phyloP scores from a whole-genome alignment of 1,140 invertebrate genomes.

The Cydia strobilella region DNA sequence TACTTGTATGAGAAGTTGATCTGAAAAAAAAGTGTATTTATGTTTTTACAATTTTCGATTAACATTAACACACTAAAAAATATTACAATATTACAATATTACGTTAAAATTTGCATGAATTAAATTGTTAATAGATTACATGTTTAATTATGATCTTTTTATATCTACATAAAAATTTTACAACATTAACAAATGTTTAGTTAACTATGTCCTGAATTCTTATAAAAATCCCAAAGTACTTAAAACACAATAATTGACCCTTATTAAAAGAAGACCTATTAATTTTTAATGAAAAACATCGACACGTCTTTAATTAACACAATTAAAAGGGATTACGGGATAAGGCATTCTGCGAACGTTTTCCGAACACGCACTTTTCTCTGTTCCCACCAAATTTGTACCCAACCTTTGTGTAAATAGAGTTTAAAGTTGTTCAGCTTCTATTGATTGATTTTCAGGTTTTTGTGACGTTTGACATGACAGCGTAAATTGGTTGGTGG shows the following conservation, averaged over 20 bases:
- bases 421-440: neutral
- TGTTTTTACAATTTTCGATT: too few species aligned
- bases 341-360: slow-evolving; percentile 22
- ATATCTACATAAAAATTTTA: too few species aligned
- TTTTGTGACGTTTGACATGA: slow-evolving; percentile 32
- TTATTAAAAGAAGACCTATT: neutral
- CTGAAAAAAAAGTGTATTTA: too few species aligned
- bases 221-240: too few species aligned
- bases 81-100: too few species aligned
- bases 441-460: slow-evolving; percentile 23
- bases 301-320: slow-evolving; percentile 30
- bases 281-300: slow-evolving; percentile 18
- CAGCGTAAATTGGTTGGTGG: slow-evolving; percentile 31
- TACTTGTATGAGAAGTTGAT: too few species aligned
- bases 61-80: too few species aligned
- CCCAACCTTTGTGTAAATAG: neutral
- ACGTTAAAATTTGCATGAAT: too few species aligned
- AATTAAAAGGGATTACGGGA: slow-evolving; percentile 26
- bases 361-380: slow-evolving; percentile 22
- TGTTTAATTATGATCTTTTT: too few species aligned
- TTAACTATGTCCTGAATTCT: too few species aligned
- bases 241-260: neutral
- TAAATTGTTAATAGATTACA: too few species aligned
- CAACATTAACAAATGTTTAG: too few species aligned
- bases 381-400: neutral